phyloP scores from a whole-genome alignment of 2,888 invertebrate genomes.

The Syrphus vitripennis region DNA sequence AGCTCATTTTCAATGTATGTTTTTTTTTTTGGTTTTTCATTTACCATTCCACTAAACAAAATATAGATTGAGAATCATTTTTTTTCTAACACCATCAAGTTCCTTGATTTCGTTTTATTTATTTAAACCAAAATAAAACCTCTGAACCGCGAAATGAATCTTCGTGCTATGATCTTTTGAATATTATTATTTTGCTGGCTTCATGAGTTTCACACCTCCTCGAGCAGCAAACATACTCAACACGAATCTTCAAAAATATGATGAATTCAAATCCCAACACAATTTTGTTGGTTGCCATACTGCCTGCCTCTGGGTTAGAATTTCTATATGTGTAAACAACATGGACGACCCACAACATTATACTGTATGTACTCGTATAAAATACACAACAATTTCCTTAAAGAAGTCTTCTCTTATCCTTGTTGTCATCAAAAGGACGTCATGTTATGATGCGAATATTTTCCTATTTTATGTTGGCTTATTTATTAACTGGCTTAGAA shows the following conservation, averaged over 20 bases:
- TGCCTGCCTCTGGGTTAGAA: neutral
- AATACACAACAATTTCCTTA: neutral
- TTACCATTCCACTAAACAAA: neutral
- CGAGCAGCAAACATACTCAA: neutral
- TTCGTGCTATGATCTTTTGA: neutral
- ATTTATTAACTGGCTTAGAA: neutral
- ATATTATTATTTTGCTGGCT: neutral
- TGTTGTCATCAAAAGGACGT: neutral
- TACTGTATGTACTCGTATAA: neutral
- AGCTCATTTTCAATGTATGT: too few relatives aligned
- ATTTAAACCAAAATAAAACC: constrained; percentile 8
- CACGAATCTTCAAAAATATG: neutral
- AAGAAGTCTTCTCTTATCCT: neutral
- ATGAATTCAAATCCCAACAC: constrained; percentile 19
- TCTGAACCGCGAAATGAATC: constrained; percentile 14
- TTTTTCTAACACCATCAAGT: neutral
- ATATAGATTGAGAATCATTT: neutral
- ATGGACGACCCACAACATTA: neutral
- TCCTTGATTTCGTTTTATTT: neutral
- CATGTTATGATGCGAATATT: neutral
- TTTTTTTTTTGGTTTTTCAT: neutral
- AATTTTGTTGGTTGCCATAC: neutral
- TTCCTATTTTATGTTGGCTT: neutral
- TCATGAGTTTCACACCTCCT: neutral
- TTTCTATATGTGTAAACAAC: neutral